These are phyloP conservation scores for Ochropleura leucogaster DNA, from an alignment of 2,888 invertebrate genomes.

Conservation along the genomic window DNA sequence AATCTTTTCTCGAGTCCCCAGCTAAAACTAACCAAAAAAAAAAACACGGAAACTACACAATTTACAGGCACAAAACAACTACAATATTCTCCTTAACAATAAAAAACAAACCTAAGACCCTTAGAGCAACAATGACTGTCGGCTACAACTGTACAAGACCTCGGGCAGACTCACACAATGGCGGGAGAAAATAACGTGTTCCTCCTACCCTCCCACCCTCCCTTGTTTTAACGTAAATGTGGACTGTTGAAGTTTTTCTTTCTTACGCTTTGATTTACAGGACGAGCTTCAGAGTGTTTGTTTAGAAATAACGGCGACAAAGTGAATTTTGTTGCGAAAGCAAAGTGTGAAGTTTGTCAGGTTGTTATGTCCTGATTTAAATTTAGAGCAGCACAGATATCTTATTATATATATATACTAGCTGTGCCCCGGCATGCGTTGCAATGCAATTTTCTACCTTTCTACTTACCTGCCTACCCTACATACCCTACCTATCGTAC, in stretches of 20 bases:
- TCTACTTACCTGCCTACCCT: too few species aligned
- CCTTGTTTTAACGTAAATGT: slow-evolving; percentile 65
- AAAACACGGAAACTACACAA: background rate
- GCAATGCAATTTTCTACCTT: too few species aligned
- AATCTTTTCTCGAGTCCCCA: too few species aligned
- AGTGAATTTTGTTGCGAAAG: slow-evolving; percentile 39
- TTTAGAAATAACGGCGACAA: slow-evolving; percentile 36
- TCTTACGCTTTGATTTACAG: slow-evolving; percentile 58
- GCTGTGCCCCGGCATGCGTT: too few species aligned
- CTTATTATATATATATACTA: too few species aligned
- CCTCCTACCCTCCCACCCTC: slow-evolving; percentile 27
- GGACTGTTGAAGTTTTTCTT: slow-evolving; percentile 58
- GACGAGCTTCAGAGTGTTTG: slow-evolving; percentile 43
- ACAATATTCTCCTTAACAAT: slow-evolving; percentile 17
- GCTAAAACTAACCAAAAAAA: background rate
- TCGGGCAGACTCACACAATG: slow-evolving; percentile 54
- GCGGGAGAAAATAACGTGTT: slow-evolving; percentile 64
- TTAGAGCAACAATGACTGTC: slow-evolving; percentile 67
- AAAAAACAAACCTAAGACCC: slow-evolving; percentile 49
- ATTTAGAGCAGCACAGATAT: background rate
- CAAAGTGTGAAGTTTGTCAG: background rate
- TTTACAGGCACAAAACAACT: slow-evolving; percentile 9
- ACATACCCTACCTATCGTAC: too few species aligned
- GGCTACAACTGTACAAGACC: slow-evolving; percentile 60
- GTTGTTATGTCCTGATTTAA: background rate